A percentile compares a stretch with the other conserved stretches of the same genome.
phyloP scores from a whole-genome alignment of 2,888 invertebrate species.

The Neoitamus cyanurus region DNA sequence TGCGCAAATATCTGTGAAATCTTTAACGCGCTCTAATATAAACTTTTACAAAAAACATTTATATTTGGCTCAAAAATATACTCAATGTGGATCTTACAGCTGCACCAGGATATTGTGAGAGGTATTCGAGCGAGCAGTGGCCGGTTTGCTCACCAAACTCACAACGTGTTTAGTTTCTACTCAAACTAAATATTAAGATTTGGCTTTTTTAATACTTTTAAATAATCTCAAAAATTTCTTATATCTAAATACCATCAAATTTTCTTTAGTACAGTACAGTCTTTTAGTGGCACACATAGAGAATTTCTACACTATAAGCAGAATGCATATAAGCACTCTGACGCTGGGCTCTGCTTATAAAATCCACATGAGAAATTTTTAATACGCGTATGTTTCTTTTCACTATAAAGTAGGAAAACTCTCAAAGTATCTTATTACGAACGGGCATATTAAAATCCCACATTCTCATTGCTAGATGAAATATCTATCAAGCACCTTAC shows the following conservation, averaged over 20 bases:
- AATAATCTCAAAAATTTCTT: constrained; percentile 42
- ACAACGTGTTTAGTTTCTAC: constrained; percentile 18
- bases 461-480: constrained; percentile 26
- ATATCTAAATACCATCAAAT: constrained; percentile 39
- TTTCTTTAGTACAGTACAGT: constrained; percentile 43
- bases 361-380: constrained; percentile 26
- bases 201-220: constrained; percentile 39
- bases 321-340: neutral
- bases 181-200: constrained; percentile 35
- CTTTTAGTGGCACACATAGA: constrained; percentile 31
- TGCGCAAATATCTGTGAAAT: neutral
- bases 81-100: constrained; percentile 17
- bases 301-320: constrained; percentile 22
- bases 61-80: constrained; percentile 27
- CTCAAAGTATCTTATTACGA: neutral
- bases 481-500: constrained; percentile 39
- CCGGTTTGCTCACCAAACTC: neutral
- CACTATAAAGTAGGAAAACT: neutral
- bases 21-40: constrained; percentile 11
- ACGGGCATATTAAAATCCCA: neutral
- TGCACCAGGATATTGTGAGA: neutral
- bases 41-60: neutral
- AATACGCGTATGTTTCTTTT: neutral
- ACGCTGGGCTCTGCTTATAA: neutral
- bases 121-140: neutral